Percentiles rank a stretch among this genome's conserved stretches.
These are phyloP conservation scores for Melanocharis versteri DNA, from an alignment of 2,113 vertebrate species.

Conservation along the genomic window DNA sequence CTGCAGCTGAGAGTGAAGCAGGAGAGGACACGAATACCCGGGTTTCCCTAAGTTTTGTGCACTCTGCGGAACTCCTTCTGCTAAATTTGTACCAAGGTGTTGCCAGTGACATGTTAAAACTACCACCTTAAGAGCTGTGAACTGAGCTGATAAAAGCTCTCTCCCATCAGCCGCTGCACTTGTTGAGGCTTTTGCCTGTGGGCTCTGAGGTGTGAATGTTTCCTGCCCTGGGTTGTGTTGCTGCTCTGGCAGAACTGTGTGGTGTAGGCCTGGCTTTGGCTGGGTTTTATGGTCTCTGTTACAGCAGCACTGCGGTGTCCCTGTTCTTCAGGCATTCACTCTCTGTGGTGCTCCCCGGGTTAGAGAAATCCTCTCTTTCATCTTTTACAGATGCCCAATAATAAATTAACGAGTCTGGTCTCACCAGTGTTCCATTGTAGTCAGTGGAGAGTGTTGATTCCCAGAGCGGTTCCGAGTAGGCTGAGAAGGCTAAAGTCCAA, in stretches of 20 bases:
- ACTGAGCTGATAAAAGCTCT: not conserved
- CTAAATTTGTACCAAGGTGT: not conserved
- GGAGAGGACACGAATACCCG: accelerated
- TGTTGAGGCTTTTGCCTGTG: not conserved
- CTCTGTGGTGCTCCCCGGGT: not conserved
- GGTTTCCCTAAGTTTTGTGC: not conserved
- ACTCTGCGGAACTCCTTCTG: not conserved
- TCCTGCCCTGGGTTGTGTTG: not conserved
- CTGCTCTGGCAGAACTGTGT: accelerated
- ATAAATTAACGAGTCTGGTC: not conserved
- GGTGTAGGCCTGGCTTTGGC: not conserved
- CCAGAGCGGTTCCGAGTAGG: not conserved
- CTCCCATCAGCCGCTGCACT: not conserved
- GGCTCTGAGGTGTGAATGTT: accelerated
- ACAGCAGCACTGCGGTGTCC: not conserved
- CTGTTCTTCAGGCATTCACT: not conserved
- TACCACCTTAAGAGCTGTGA: not conserved
- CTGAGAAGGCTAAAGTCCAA: not conserved
- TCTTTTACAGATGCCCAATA: accelerated
- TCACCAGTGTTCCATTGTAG: not conserved
- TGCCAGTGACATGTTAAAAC: not conserved
- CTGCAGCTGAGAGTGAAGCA: not conserved
- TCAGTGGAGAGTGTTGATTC: not conserved
- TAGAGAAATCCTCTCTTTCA: not conserved
- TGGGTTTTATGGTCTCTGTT: not conserved